phyloP scores from a whole-genome alignment of 2,797 vertebrate species.

The Syngnathus rostellatus region DNA sequence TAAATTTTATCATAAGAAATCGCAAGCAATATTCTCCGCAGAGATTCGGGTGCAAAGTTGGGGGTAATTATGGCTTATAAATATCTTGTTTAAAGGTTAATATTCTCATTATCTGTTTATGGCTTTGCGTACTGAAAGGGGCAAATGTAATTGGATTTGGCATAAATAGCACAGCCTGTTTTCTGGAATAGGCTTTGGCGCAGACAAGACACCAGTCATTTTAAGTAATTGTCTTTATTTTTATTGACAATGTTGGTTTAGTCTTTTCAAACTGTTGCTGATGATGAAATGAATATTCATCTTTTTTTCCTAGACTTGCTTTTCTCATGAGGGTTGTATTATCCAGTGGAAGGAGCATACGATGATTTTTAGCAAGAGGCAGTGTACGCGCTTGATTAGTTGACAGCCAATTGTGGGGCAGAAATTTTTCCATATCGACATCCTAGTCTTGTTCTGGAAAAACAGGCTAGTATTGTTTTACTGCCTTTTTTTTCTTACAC shows the following conservation, averaged over 20 bases:
- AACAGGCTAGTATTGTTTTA: no score
- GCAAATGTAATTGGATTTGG: constrained; percentile 63
- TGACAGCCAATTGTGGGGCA: no score
- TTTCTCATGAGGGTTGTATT: neutral
- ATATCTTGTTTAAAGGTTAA: constrained; percentile 27
- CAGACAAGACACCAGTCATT: neutral
- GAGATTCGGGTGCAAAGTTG: neutral
- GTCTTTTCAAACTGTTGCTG: neutral
- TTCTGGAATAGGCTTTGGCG: neutral
- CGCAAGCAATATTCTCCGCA: neutral
- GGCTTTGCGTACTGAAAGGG: constrained; percentile 46
- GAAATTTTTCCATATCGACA: no score
- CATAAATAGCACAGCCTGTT: constrained; percentile 55
- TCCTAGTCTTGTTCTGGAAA: neutral
- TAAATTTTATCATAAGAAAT: neutral
- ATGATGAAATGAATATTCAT: neutral
- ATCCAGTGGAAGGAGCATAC: no score
- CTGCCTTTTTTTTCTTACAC: no score
- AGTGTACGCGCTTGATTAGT: no score
- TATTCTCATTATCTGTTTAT: constrained; percentile 61
- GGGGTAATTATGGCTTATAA: neutral
- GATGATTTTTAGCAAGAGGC: neutral
- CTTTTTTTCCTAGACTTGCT: neutral
- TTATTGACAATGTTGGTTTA: neutral
- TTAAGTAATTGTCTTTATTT: neutral